Conservation (phyloP, 2,888 invertebrate species). For the Dicycla oo region DNA sequence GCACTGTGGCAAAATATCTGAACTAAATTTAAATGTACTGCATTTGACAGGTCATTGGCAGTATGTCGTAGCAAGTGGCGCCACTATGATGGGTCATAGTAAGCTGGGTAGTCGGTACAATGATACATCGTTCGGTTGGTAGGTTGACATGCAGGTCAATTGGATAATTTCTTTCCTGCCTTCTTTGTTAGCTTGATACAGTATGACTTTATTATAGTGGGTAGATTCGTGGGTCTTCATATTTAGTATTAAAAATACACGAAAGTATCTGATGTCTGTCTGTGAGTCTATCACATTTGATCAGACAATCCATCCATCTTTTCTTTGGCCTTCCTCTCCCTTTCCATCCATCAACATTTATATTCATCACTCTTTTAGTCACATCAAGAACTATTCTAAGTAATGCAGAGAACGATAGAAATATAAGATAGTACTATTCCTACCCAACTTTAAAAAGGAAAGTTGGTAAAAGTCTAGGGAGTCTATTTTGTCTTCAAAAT, state of each 20-base stretch:
- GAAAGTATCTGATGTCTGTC: background rate
- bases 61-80: background rate
- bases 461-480: too few relatives aligned
- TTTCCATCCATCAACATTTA: too few relatives aligned
- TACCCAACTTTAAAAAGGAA: too few relatives aligned
- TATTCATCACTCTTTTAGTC: too few relatives aligned
- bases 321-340: too few relatives aligned
- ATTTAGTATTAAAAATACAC: background rate
- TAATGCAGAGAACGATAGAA: too few relatives aligned
- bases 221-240: conserved; percentile 1
- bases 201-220: conserved; percentile 13
- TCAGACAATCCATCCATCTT: too few relatives aligned
- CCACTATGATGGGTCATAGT: background rate
- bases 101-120: conserved; percentile 3
- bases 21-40: conserved; percentile 1
- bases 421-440: too few relatives aligned
- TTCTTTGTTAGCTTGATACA: background rate
- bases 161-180: conserved; percentile 65
- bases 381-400: too few relatives aligned
- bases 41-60: background rate
- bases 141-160: conserved; percentile 58
- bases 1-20: background rate
- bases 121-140: conserved; percentile 19
- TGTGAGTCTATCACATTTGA: background rate
- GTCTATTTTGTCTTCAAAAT: too few relatives aligned